Conservation (phyloP, 2,113 vertebrate species). For the Engystomops pustulosus region DNA sequence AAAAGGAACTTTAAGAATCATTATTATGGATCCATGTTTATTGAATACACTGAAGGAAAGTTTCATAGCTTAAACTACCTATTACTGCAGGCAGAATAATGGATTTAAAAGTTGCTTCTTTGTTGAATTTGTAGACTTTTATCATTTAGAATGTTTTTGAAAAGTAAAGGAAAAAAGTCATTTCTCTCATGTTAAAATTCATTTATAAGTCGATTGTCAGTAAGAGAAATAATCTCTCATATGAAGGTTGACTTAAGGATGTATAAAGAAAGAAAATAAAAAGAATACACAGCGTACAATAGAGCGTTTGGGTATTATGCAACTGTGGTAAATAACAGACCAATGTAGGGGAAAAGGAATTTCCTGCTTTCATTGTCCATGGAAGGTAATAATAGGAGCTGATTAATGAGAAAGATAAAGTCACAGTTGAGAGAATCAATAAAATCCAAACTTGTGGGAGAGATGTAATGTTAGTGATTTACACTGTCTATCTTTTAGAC, state of each 20-base stretch:
- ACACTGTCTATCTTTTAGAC: no score
- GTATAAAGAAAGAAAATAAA: background rate
- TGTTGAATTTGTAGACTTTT: background rate
- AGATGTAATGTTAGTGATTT: background rate
- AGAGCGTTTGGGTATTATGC: background rate
- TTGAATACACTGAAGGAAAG: no score
- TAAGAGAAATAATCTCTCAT: no score
- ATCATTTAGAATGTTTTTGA: background rate
- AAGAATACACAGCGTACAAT: background rate
- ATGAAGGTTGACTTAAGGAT: background rate
- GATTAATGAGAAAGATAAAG: slow-evolving; percentile 30
- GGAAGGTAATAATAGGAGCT: background rate
- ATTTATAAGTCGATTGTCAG: background rate
- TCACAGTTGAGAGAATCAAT: slow-evolving; percentile 2
- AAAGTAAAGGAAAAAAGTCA: background rate
- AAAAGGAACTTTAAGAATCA: no score
- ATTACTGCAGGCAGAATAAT: background rate
- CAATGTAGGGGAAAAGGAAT: no score
- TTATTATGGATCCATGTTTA: no score
- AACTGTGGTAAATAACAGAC: no score
- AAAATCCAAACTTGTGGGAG: slow-evolving; percentile 4
- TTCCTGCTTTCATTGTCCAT: background rate
- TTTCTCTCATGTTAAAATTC: background rate
- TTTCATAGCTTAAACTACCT: no score
- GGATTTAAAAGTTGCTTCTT: background rate